These are phyloP conservation scores for Limonius californicus DNA, from an alignment of 1,140 invertebrate species.

Conservation along the genomic window DNA sequence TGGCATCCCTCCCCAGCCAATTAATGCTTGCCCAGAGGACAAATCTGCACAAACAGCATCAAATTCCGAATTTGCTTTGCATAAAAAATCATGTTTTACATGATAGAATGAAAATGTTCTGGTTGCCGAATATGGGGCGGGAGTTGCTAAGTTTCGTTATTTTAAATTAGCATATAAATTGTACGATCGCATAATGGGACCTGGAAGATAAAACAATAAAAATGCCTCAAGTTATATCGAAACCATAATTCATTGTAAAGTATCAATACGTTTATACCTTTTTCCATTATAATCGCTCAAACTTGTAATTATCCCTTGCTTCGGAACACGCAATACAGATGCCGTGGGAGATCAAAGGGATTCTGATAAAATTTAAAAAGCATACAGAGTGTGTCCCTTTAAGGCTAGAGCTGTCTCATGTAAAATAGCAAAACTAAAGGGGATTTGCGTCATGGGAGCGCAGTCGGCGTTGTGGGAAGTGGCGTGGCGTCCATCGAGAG, in stretches of 20 bases:
- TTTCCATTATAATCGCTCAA: no score
- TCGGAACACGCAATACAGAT: no score
- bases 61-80: not conserved
- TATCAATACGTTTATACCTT: no score
- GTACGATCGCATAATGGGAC: not conserved
- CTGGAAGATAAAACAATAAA: not conserved
- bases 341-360: no score
- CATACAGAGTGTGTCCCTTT: no score
- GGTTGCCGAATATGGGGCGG: not conserved
- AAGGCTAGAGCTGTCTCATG: not conserved
- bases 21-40: not conserved
- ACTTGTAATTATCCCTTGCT: no score
- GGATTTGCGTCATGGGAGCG: not conserved
- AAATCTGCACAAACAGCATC: not conserved
- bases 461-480: not conserved
- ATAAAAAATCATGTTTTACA: not conserved
- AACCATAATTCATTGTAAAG: no score
- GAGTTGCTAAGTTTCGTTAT: not conserved
- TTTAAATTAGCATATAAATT: constrained; percentile 2
- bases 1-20: not conserved
- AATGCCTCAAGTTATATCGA: not conserved
- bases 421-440: not conserved
- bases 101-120: not conserved
- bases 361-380: no score
- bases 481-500: not conserved